phyloP scores from a whole-genome alignment of 2,888 invertebrate species.

The Pemphredon lugubris region DNA sequence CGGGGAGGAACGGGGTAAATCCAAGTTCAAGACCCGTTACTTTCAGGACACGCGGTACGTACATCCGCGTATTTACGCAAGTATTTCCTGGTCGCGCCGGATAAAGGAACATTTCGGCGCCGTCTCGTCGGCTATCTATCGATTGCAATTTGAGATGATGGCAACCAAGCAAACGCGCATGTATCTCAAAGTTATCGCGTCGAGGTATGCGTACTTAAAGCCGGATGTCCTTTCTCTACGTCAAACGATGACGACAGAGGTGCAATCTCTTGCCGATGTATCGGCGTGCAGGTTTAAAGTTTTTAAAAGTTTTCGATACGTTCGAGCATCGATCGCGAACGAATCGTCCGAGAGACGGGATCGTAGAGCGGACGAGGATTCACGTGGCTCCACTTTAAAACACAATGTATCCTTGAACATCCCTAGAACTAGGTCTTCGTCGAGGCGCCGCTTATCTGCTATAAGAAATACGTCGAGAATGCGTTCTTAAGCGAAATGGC shows the following conservation, averaged over 20 bases:
- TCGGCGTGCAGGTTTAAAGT: no score
- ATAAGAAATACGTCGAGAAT: slow-evolving; percentile 18
- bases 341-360: not conserved
- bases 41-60: slow-evolving; percentile 37
- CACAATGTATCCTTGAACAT: slow-evolving; percentile 33
- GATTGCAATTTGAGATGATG: slow-evolving; percentile 72
- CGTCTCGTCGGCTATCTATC: slow-evolving; percentile 74
- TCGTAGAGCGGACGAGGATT: not conserved
- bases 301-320: not conserved
- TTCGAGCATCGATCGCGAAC: not conserved
- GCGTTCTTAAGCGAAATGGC: not conserved
- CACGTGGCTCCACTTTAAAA: slow-evolving; percentile 29
- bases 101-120: slow-evolving; percentile 71
- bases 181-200: slow-evolving; percentile 33
- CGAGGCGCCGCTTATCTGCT: slow-evolving; percentile 38
- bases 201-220: slow-evolving; percentile 16
- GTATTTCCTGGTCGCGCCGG: slow-evolving; percentile 33
- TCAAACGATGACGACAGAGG: not conserved
- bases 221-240: slow-evolving; percentile 7
- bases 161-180: slow-evolving; percentile 32
- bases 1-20: no score
- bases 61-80: no score
- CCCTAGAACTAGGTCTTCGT: slow-evolving; percentile 39
- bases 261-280: no score
- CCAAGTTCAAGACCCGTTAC: no score